Conservation (phyloP, 2,888 invertebrate genomes). For the Sphaeridia pumilis region DNA sequence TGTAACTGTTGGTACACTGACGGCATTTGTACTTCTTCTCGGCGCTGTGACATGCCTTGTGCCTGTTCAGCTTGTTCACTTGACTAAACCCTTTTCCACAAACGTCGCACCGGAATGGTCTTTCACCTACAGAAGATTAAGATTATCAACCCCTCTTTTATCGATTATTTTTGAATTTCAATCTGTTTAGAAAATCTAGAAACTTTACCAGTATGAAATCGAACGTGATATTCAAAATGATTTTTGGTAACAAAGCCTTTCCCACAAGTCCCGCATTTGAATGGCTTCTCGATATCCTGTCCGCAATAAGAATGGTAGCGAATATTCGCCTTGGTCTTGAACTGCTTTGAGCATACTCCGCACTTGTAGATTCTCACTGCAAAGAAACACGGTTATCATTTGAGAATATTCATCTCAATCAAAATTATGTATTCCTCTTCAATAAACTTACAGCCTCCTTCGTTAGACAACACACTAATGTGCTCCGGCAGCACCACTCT, state of each 20-base stretch:
- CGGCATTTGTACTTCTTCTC: not conserved
- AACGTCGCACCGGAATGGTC: not conserved
- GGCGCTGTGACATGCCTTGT: not conserved
- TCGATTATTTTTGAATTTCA: not conserved
- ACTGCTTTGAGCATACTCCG: not conserved
- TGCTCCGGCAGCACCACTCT: no score
- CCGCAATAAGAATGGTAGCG: not conserved
- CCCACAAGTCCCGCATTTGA: not conserved
- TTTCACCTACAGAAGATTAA: not conserved
- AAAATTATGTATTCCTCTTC: no score
- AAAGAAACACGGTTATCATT: no score
- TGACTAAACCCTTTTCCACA: not conserved
- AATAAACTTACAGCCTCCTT: no score
- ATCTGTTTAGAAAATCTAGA: no score
- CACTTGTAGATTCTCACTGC: not conserved
- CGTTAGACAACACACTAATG: no score
- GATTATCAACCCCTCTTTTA: not conserved
- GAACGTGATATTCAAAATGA: not conserved
- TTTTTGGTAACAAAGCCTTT: not conserved
- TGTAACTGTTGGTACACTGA: not conserved
- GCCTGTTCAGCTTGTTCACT: not conserved
- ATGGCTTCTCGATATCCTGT: not conserved
- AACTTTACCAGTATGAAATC: not conserved
- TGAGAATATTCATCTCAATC: no score
- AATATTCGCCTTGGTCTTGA: not conserved